These are phyloP conservation scores for Nomada flava DNA, from an alignment of 2,888 invertebrate species.

Conservation along the genomic window DNA sequence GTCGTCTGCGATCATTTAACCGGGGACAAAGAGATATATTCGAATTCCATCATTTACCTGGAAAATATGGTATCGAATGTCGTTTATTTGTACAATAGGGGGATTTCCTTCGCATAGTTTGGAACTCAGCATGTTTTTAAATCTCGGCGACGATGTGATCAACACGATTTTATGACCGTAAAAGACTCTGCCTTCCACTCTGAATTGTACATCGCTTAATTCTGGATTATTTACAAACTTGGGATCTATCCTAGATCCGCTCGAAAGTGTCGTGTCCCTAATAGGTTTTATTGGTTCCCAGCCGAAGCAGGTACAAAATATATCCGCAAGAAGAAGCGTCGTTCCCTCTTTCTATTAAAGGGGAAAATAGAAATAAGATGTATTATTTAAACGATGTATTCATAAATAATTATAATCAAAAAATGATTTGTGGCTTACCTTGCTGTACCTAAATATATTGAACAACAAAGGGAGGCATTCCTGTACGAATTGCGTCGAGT, in stretches of 20 bases:
- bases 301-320: conserved; percentile 95
- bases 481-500: conserved; percentile 94
- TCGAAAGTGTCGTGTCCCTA: conserved; percentile 88
- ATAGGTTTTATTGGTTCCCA: conserved; percentile 93
- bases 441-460: conserved; percentile 95
- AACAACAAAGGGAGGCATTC: conserved; percentile 95
- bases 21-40: no score
- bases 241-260: conserved; percentile 93
- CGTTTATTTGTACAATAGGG: conserved; percentile 96
- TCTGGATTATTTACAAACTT: conserved; percentile 97
- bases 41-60: conserved; percentile 86
- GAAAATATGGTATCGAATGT: conserved; percentile 96
- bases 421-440: conserved; percentile 86
- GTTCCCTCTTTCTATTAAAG: conserved; percentile 92
- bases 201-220: conserved; percentile 95
- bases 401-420: conserved; percentile 3
- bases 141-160: conserved; percentile 94
- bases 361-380: conserved; percentile 6
- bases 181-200: conserved; percentile 95
- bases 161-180: conserved; percentile 97
- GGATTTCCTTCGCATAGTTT: conserved; percentile 90
- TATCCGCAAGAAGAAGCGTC: conserved; percentile 93
- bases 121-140: conserved; percentile 93
- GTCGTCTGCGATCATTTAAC: no score
- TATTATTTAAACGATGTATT: background rate